Evolutionary conservation across 2,888 invertebrate species (phyloP).

Genomic region (Bhutanitis thaidina): DNA sequence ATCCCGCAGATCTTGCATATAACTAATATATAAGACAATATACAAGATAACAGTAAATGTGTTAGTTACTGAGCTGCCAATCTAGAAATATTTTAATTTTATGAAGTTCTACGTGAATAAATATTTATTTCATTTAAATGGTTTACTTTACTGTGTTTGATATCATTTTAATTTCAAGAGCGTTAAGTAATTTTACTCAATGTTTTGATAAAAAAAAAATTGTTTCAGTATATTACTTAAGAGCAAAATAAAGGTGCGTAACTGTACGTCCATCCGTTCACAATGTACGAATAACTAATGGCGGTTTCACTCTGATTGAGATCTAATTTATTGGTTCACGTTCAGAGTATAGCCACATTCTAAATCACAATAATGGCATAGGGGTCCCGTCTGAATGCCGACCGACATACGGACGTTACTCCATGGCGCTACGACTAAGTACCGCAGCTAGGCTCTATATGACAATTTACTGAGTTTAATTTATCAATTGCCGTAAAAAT

Average conservation of each 20-base stretch:
- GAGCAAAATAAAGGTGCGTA: slow-evolving; percentile 9
- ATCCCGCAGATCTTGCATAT: no score
- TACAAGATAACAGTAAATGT: no score
- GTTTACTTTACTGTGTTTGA: no score
- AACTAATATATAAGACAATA: no score
- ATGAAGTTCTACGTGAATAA: no score
- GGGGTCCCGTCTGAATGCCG: slow-evolving; percentile 21
- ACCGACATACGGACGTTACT: not conserved
- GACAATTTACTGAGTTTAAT: no score
- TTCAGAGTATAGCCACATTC: slow-evolving; percentile 43
- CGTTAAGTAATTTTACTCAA: no score
- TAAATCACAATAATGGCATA: slow-evolving; percentile 38
- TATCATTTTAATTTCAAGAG: no score
- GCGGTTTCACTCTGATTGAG: slow-evolving; percentile 69
- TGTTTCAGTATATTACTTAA: not conserved
- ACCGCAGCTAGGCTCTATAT: not conserved
- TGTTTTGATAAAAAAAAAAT: no score
- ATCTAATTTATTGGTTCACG: slow-evolving; percentile 74
- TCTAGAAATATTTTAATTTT: no score
- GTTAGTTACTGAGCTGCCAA: no score
- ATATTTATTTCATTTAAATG: no score
- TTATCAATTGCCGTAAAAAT: not conserved
- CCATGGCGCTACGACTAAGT: not conserved
- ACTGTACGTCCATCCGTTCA: slow-evolving; percentile 3
- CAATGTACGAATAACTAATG: slow-evolving; percentile 53